These are phyloP conservation scores for Arbacia lixula DNA, from an alignment of 53 echinoderm and acorn worm species.

Conservation along the genomic window DNA sequence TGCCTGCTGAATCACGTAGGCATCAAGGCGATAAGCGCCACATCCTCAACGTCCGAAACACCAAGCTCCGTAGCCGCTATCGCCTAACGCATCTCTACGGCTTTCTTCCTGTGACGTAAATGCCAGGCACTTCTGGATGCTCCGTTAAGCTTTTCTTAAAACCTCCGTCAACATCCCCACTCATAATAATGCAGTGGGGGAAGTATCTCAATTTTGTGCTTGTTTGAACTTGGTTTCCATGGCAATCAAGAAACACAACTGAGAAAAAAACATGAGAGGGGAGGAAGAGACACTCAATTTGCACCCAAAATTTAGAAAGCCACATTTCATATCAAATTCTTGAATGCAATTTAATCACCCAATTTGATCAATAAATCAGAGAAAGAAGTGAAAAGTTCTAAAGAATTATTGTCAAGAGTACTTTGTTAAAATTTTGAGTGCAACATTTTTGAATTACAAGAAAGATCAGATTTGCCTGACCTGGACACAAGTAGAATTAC, in stretches of 20 bases:
- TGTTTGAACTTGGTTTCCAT: conserved; percentile 6
- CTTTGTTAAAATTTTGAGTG: too few relatives aligned
- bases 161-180: neutral
- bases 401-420: too few relatives aligned
- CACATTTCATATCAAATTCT: too few relatives aligned
- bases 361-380: too few relatives aligned
- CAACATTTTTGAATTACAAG: too few relatives aligned
- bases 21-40: neutral
- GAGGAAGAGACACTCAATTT: conserved; percentile 34
- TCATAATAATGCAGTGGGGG: conserved; percentile 20
- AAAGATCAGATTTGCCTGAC: too few relatives aligned
- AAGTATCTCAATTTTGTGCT: conserved; percentile 6
- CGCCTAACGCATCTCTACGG: neutral
- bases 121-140: neutral
- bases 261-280: conserved; percentile 5
- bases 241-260: conserved; percentile 20
- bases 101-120: conserved; percentile 39
- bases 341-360: too few relatives aligned
- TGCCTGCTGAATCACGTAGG: conserved; percentile 10
- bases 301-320: too few relatives aligned
- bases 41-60: conserved; percentile 23
- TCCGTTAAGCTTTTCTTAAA: neutral
- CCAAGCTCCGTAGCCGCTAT: neutral
- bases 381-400: too few relatives aligned
- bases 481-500: too few relatives aligned